phyloP scores from a whole-genome alignment of 2,888 invertebrate species.

The Latrodectus hesperus region DNA sequence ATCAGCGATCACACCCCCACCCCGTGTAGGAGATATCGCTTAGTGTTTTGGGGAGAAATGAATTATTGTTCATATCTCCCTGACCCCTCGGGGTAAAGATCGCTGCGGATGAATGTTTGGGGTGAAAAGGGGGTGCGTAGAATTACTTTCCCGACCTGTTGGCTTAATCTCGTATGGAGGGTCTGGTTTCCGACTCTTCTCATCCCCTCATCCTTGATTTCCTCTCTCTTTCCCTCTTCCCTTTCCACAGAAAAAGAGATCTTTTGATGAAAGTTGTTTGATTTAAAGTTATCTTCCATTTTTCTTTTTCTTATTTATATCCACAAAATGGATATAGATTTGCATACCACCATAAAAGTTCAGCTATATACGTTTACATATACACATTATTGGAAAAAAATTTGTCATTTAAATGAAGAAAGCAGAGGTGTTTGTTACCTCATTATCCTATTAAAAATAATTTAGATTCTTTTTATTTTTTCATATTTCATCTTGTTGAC shows the following conservation, averaged over 20 bases:
- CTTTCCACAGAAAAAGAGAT: background rate
- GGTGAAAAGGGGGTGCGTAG: background rate
- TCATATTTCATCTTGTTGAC: too few relatives aligned
- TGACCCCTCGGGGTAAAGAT: slow-evolving; percentile 60
- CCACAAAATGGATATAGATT: too few relatives aligned
- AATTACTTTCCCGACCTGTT: slow-evolving; percentile 50
- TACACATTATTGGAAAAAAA: too few relatives aligned
- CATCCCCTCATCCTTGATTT: background rate
- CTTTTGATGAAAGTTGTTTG: slow-evolving; percentile 1
- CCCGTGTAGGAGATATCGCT: slow-evolving; percentile 38
- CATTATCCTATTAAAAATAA: too few relatives aligned
- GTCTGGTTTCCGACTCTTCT: background rate
- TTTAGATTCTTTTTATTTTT: too few relatives aligned
- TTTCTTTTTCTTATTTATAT: background rate
- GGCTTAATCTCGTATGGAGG: slow-evolving; percentile 31
- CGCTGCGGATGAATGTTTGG: slow-evolving; percentile 32
- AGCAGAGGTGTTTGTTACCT: too few relatives aligned
- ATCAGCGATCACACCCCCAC: slow-evolving; percentile 40
- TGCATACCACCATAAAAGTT: too few relatives aligned
- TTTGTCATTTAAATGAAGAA: too few relatives aligned
- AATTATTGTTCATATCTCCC: slow-evolving; percentile 68
- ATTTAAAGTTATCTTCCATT: slow-evolving; percentile 6
- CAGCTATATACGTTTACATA: too few relatives aligned
- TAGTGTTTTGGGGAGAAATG: slow-evolving; percentile 57
- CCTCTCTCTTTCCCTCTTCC: background rate